phyloP scores from a whole-genome alignment of 2,888 invertebrate species.

The Synanthedon tipuliformis region DNA sequence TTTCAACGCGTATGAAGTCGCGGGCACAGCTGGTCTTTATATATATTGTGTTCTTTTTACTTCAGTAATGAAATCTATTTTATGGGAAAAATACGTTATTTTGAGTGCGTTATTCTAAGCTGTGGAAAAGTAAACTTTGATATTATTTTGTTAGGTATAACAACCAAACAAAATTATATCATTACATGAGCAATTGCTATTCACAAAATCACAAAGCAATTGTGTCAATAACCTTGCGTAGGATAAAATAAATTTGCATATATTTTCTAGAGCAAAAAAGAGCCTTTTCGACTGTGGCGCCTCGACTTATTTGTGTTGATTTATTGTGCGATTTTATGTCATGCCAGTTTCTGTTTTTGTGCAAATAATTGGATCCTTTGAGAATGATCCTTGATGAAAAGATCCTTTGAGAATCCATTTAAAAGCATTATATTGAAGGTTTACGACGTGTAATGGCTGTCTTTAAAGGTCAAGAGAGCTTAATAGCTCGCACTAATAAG shows the following conservation, averaged over 20 bases:
- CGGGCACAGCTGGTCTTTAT: no score
- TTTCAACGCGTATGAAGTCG: no score
- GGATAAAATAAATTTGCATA: slow-evolving; percentile 52
- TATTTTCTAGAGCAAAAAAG: slow-evolving; percentile 35
- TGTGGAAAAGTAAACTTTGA: neutral
- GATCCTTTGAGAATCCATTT: neutral
- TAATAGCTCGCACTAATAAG: no score
- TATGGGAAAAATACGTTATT: no score
- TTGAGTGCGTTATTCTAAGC: no score
- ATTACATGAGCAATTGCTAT: slow-evolving; percentile 37
- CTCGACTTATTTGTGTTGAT: slow-evolving; percentile 20
- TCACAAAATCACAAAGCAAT: slow-evolving; percentile 47
- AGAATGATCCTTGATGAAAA: no score
- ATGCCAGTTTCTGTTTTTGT: slow-evolving; percentile 2
- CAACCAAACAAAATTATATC: slow-evolving; percentile 14
- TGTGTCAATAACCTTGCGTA: slow-evolving; percentile 62
- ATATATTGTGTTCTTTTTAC: no score
- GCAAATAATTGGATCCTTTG: neutral
- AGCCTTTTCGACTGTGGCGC: slow-evolving; percentile 19
- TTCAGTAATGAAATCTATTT: no score
- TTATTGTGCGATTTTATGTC: slow-evolving; percentile 16
- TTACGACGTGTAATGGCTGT: neutral
- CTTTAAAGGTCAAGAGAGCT: neutral
- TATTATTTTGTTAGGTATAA: neutral
- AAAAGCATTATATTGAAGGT: neutral